Evolutionary conservation across 1,140 invertebrate species (phyloP).

Genomic region (Capitella teleta): DNA sequence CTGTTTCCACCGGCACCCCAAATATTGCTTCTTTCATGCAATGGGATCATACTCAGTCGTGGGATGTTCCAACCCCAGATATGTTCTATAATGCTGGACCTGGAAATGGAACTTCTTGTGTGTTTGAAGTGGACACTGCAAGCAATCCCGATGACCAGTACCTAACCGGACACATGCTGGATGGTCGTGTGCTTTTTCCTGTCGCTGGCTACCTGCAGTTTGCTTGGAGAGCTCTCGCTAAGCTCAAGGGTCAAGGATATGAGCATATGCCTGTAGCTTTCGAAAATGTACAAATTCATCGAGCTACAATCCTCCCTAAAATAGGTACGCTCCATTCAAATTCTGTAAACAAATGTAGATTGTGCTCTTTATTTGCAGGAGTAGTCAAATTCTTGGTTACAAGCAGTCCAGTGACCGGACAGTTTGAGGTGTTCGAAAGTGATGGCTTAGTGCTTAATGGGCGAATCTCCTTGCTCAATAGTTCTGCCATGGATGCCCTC

Average conservation of each 20-base stretch:
- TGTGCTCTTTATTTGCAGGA: too few relatives aligned
- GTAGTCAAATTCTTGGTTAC: neutral
- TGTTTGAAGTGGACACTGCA: conserved; percentile 52
- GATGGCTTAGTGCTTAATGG: conserved; percentile 44
- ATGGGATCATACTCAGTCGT: conserved; percentile 73
- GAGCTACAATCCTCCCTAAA: conserved; percentile 82
- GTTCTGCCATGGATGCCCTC: too few relatives aligned
- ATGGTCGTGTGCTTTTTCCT: conserved; percentile 85
- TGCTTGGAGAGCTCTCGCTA: conserved; percentile 85
- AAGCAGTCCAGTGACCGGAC: neutral
- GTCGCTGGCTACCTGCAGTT: conserved; percentile 87
- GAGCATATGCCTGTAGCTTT: conserved; percentile 72
- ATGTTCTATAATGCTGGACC: conserved; percentile 51
- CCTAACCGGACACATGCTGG: conserved; percentile 79
- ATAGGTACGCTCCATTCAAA: conserved; percentile 45
- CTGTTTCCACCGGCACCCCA: conserved; percentile 77
- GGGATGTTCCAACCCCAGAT: conserved; percentile 38
- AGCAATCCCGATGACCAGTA: conserved; percentile 57
- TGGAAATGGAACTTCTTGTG: conserved; percentile 49
- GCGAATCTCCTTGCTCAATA: neutral
- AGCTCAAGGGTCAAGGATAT: conserved; percentile 61
- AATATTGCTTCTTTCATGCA: conserved; percentile 68
- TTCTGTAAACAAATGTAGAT: too few relatives aligned
- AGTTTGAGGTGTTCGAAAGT: conserved; percentile 24
- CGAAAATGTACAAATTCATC: conserved; percentile 74